Evolutionary conservation across 2,113 vertebrate species (phyloP).

Genomic region (Macquaria australasica): DNA sequence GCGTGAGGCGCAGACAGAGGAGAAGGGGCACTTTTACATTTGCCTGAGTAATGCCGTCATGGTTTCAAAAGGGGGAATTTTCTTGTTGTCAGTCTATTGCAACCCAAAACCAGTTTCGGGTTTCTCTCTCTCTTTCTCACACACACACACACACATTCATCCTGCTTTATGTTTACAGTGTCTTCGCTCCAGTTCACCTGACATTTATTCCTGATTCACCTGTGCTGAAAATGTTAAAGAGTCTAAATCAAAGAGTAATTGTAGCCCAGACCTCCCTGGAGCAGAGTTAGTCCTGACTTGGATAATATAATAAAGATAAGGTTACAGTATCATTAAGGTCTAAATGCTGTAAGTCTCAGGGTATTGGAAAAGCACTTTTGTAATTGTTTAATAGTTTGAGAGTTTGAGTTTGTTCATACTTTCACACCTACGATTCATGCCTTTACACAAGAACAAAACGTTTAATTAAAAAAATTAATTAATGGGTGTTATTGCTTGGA

Average conservation of each 20-base stretch:
- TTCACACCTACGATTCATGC: background rate
- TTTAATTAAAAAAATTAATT: background rate
- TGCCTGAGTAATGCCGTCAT: too few species aligned
- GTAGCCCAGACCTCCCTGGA: background rate
- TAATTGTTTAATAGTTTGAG: too few species aligned
- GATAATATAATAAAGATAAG: background rate
- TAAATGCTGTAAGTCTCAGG: background rate
- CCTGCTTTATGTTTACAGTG: background rate
- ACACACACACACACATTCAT: background rate
- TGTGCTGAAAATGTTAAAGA: background rate
- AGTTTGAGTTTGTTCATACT: too few species aligned
- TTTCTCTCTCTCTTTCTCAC: background rate
- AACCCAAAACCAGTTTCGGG: background rate
- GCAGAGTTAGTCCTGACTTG: background rate
- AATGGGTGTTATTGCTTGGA: background rate
- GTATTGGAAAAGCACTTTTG: background rate
- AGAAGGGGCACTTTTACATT: background rate
- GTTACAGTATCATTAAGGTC: background rate
- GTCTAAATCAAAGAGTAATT: background rate
- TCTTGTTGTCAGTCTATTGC: background rate
- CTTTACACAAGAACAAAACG: background rate
- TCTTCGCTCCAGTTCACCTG: slow-evolving; percentile 6
- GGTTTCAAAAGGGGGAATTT: background rate
- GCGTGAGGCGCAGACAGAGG: background rate
- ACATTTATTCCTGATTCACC: background rate